Evolutionary conservation across 2,888 invertebrate species (phyloP), one percentile per base, ranked within the genome.

Genomic region (Synergus japonicus): DNA sequence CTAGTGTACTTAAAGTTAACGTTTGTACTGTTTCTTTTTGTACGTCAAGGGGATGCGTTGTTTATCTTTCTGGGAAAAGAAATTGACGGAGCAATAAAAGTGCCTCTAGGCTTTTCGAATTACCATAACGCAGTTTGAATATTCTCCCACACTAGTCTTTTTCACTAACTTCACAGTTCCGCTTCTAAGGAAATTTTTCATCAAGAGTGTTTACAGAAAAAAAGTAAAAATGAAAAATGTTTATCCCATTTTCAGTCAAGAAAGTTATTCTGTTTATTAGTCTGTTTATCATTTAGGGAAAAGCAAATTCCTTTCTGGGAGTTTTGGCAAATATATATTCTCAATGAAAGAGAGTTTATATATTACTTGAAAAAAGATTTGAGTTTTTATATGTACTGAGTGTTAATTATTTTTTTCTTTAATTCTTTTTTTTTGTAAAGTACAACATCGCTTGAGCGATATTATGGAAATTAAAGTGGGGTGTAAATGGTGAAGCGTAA

Each of bases 81-180:
- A 73, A 54, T 73, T n/a, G 54, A 37, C 54, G 49, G 9, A 22
- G 73, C 73, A 54, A 73, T 54, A 54, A 73, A 73, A 54, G 29
- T 73, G 37, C 69, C 49, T 73, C 49, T 9, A 54, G 69, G 29
- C 46, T 73, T 37, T 73, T 73, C 37, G 37, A 73, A 73, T 73
- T 49, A 54, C 69, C 69, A 73, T 73, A 73, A 73, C 69, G n/a
- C 49, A 49, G 37, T 49, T 73, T 13, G n/a, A 15, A n/a, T 46
- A 54, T 54, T 73, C 69, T 37, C 15, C 4, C n/a, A 73, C 69
- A 73, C 69, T 54, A 37, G 29, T 54, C 9, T 9, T 37, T 49
- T 67, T 67, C 22, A 7, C 15, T 9, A 73, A 73, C 46, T 49
- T 29, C 49, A 29, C 29, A 41, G 15, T 73, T 73, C 29, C 49